These are phyloP conservation scores for Spicauda simplicius DNA, from an alignment of 2,888 invertebrate species.

Conservation along the genomic window DNA sequence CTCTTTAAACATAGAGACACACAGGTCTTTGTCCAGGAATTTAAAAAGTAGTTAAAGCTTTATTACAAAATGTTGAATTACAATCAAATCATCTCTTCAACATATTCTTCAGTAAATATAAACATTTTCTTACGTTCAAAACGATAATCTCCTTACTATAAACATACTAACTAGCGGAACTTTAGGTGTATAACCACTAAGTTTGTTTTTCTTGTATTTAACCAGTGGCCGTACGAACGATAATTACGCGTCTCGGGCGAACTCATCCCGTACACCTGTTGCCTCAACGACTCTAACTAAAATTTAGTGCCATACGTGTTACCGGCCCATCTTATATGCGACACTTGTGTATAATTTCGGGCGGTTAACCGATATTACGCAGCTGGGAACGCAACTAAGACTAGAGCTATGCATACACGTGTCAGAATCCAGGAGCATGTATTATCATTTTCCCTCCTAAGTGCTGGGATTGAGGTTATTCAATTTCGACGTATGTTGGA, in stretches of 20 bases:
- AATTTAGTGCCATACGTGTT: conserved; percentile 79
- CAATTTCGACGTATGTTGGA: conserved; percentile 5
- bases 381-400: conserved; percentile 39
- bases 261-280: conserved; percentile 79
- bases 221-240: conserved; percentile 53
- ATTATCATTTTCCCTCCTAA: conserved; percentile 22
- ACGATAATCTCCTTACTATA: not conserved
- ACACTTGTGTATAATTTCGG: conserved; percentile 76
- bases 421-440: conserved; percentile 20
- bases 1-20: too few relatives aligned
- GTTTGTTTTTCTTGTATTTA: conserved; percentile 43
- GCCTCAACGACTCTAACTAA: conserved; percentile 77
- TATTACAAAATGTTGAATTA: too few relatives aligned
- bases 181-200: not conserved
- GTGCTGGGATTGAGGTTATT: conserved; percentile 11
- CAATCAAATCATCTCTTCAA: too few relatives aligned
- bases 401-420: conserved; percentile 28
- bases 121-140: not conserved
- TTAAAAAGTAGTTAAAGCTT: too few relatives aligned
- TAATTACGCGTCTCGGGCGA: conserved; percentile 73
- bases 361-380: conserved; percentile 71
- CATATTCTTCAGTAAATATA: too few relatives aligned
- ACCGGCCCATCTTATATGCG: conserved; percentile 62
- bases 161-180: not conserved
- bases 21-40: too few relatives aligned